phyloP scores from a whole-genome alignment of 2,113 vertebrate genomes.

The Daubentonia madagascariensis region DNA sequence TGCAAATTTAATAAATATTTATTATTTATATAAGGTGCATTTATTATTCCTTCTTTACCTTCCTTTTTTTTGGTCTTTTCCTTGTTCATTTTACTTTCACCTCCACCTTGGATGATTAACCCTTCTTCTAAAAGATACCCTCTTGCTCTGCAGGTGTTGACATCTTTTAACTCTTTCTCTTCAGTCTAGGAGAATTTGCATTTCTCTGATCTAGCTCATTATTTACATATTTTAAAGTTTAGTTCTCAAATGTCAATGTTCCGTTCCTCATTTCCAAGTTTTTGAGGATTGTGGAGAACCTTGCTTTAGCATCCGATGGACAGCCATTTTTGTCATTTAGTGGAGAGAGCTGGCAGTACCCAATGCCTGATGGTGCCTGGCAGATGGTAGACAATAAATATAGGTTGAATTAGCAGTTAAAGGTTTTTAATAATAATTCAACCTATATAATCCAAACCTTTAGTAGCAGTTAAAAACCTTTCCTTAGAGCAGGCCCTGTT shows the following conservation, averaged over 20 bases:
- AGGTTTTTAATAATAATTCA: too few species aligned
- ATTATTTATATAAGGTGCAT: background rate
- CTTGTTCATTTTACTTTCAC: background rate
- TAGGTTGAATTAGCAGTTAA: background rate
- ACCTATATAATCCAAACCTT: too few species aligned
- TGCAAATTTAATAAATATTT: background rate
- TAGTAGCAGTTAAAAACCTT: background rate
- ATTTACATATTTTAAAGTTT: background rate
- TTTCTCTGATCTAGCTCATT: background rate
- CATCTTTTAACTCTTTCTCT: background rate
- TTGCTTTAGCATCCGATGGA: background rate
- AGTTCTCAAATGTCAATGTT: background rate
- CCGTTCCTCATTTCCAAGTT: background rate
- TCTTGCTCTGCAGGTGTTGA: background rate
- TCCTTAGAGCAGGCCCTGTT: background rate
- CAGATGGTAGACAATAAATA: background rate
- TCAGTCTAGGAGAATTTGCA: background rate
- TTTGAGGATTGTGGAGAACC: background rate
- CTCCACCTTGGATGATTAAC: background rate
- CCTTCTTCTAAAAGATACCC: background rate
- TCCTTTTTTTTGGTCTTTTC: background rate
- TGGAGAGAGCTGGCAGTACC: background rate
- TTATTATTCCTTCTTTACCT: background rate
- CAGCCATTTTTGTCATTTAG: background rate
- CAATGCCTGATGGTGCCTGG: background rate